Percentiles rank a stretch among this genome's conserved stretches.
Conservation (phyloP, 1,140 invertebrate species). For the Aleiodes sp. region DNA sequence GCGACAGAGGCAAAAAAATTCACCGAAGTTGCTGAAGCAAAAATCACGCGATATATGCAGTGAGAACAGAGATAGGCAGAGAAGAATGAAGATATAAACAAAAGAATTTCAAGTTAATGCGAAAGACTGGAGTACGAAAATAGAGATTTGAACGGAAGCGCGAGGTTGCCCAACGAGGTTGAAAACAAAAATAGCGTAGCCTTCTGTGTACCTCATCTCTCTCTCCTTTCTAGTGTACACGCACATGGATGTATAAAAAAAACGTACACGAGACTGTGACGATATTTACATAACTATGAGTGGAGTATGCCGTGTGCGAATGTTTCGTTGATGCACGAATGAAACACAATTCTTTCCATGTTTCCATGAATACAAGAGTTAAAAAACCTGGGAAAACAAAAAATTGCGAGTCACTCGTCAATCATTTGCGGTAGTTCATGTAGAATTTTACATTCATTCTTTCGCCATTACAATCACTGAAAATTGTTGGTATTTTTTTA, state of each 20-base stretch:
- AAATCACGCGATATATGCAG: not conserved
- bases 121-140: constrained; percentile 12
- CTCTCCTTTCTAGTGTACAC: not conserved
- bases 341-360: not conserved
- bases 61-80: not conserved
- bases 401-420: not conserved
- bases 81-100: too few species aligned
- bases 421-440: not conserved
- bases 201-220: not conserved
- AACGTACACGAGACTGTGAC: too few species aligned
- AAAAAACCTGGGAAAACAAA: not conserved
- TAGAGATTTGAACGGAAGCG: constrained; percentile 5
- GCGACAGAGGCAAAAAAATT: not conserved
- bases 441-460: too few species aligned
- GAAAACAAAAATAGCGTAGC: not conserved
- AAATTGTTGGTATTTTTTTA: too few species aligned
- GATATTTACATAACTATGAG: constrained; percentile 15
- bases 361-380: not conserved
- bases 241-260: not conserved
- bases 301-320: not conserved
- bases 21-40: not conserved
- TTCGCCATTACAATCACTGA: too few species aligned
- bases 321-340: not conserved
- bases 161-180: constrained; percentile 13
- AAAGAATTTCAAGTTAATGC: constrained; percentile 10